Evolutionary conservation across 2,888 invertebrate species (phyloP), one percentile per base, ranked within the genome.

Genomic region (Diachrysia chrysitis): DNA sequence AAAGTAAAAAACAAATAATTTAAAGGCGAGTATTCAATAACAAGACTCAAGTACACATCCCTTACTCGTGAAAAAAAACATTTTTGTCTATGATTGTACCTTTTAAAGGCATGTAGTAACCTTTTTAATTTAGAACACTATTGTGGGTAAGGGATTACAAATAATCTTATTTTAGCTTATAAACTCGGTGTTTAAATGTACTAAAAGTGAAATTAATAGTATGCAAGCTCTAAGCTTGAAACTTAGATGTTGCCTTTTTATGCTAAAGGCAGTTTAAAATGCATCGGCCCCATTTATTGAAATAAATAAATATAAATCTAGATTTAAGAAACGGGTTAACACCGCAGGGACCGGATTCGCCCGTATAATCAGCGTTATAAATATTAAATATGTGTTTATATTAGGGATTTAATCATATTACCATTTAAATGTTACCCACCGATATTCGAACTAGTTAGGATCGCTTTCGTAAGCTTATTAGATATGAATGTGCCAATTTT

Each of bases 1-100:
- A 90, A 84, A 58, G 42, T 57, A 35, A 82, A 65, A 66, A 68
- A 61, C 57, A 75, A 81, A n/a, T 71, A 69, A 56, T 10, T n/a
- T n/a, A 14, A 51, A 51, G 21, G 46, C n/a, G 17, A n/a, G n/a
- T n/a, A n/a, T n/a, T n/a, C n/a, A 19, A 17, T 10, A 10, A 16
- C 12, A 51, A 19, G 21, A 51, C 19, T 51, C 21, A 75, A 75
- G 78, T 75, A 75, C 74, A 75, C 35, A 0, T 42, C 73, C 51
- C 60, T 77, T 63, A 51, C 66, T 63, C 21, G 58, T 66, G 53
- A 32, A 48, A 61, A 16, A 29, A 58, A 21, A 23, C 21, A 23
- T 71, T 29, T 75, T 63, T 54, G n/a, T 37, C 58, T 48, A 12
- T 21, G 21, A 21, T 21, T 51, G 48, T 21, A 2, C 48, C 48